phyloP scores from a whole-genome alignment of 64 coral and sea anemone species.

The Porites lutea region DNA sequence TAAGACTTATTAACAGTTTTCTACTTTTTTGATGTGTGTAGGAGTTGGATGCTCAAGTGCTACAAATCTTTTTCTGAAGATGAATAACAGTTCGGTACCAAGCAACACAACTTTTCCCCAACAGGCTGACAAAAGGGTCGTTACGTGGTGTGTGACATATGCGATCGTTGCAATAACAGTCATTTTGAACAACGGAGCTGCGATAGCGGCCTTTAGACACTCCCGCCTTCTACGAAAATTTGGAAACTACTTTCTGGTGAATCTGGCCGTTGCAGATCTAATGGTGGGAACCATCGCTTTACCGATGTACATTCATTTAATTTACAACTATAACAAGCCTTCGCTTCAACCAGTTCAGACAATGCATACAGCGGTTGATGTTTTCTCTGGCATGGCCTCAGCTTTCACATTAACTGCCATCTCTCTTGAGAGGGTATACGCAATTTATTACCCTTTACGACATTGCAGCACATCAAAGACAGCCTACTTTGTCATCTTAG shows the following conservation, averaged over 20 bases:
- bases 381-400: constrained; percentile 81
- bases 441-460: constrained; percentile 63
- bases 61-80: not conserved
- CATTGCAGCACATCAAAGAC: constrained; percentile 36
- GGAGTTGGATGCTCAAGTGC: not conserved
- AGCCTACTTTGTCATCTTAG: constrained; percentile 58
- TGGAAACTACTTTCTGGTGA: constrained; percentile 75
- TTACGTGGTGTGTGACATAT: constrained; percentile 39
- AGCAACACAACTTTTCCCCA: not conserved
- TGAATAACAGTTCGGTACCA: not conserved
- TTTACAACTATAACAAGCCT: constrained; percentile 5
- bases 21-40: not conserved
- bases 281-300: constrained; percentile 75
- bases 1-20: not conserved
- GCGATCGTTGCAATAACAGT: constrained; percentile 8
- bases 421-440: constrained; percentile 79
- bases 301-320: constrained; percentile 75
- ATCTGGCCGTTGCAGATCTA: constrained; percentile 74
- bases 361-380: constrained; percentile 68
- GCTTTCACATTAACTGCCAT: constrained; percentile 85
- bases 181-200: constrained; percentile 12
- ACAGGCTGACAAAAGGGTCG: not conserved
- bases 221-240: constrained; percentile 26
- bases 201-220: constrained; percentile 13
- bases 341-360: constrained; percentile 13